Evolutionary conservation across 2,797 vertebrate species (phyloP), one percentile per base, ranked within the genome.

Genomic region (Eleutherodactylus coqui): DNA sequence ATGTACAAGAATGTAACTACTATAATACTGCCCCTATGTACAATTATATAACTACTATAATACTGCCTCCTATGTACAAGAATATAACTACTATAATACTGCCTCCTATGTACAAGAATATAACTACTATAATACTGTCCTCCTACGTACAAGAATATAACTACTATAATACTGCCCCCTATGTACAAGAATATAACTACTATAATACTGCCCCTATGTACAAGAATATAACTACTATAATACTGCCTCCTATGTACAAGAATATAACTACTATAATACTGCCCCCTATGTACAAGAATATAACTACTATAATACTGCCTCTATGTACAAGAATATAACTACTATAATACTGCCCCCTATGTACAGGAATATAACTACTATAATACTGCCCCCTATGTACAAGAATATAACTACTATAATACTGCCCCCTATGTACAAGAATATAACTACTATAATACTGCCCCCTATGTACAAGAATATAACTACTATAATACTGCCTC

Each of bases 41-140:
- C n/a, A n/a, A n/a, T n/a, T n/a, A n/a, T n/a, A n/a, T n/a, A n/a
- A n/a, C n/a, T 55, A 55, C 53, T 55, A 24, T 55, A 55, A 55
- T 55, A 55, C 53, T 55, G 53, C 21, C 49, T 34, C 27, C 60
- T 64, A 64, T 64, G 34, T 69, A 69, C 64, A 69, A 69, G 64
- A 69, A 69, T 69, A 69, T 69, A 69, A 70, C 67, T 70, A 70
- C 67, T 67, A 67, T 67, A 67, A 67, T 67, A 67, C 62, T 67
- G 32, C 62, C 60, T 3, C 29, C 62, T 36, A 67, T 67, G 29
- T 67, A 67, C 62, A 36, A 67, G 62, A 67, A 36, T 67, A 19
- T 67, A 67, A 67, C 60, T 36, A 67, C 62, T 67, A 34, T 67
- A 67, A 64, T 64, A 64, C 58, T 13, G n/a, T 7, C n/a, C n/a